Evolutionary conservation across 2,113 vertebrate species (phyloP).

Genomic region (Sarotherodon lohbergeri): DNA sequence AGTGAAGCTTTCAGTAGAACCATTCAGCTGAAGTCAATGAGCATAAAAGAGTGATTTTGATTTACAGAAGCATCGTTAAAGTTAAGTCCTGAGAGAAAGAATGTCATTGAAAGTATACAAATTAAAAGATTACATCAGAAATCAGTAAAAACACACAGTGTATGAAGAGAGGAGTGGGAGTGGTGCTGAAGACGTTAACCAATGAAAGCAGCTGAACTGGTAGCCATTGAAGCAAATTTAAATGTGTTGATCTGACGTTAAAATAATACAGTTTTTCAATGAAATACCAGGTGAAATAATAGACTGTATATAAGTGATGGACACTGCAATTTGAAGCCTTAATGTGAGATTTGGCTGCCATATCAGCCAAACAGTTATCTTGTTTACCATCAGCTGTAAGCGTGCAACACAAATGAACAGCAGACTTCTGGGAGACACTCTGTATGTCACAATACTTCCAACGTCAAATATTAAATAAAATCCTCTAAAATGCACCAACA

Average conservation of each 20-base stretch:
- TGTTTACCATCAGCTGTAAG: not conserved
- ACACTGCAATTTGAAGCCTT: not conserved
- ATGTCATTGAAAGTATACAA: not conserved
- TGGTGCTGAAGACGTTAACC: not conserved
- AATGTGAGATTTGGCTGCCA: not conserved
- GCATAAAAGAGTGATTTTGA: not conserved
- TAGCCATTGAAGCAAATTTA: not conserved
- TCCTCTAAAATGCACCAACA: not conserved
- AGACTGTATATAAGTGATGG: not conserved
- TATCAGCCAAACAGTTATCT: not conserved
- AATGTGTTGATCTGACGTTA: fast-evolving
- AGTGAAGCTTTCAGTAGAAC: not conserved
- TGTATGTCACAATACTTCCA: not conserved
- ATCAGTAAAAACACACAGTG: not conserved
- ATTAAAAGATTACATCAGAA: not conserved
- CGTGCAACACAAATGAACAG: not conserved
- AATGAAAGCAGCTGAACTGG: not conserved
- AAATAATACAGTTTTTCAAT: not conserved
- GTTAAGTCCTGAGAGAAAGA: not conserved
- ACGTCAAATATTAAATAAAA: not conserved
- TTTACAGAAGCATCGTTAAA: not conserved
- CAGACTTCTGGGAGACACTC: not conserved
- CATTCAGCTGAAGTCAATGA: not conserved
- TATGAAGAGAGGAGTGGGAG: not conserved
- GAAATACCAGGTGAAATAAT: not conserved